phyloP scores from a whole-genome alignment of 2,113 vertebrate species.

The rabbit (Oryctolagus cuniculus) region DNA sequence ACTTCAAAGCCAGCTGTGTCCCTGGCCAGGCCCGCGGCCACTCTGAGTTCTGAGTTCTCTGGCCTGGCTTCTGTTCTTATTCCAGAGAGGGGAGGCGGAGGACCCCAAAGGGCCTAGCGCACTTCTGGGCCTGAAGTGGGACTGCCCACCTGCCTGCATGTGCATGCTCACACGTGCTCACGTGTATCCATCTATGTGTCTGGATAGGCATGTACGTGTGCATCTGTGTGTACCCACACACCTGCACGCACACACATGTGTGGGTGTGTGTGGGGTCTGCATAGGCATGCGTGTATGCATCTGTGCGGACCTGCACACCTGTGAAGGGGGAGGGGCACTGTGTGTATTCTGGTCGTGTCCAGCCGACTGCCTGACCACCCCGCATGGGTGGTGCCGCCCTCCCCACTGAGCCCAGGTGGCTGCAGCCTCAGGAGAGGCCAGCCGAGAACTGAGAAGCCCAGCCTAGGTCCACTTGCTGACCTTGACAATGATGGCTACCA shows the following conservation, averaged over 20 bases:
- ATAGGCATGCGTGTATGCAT: no score
- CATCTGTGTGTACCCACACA: no score
- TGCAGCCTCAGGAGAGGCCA: not conserved
- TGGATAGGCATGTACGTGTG: not conserved
- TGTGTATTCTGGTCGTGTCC: fast-evolving
- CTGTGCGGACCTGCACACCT: not conserved
- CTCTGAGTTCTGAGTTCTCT: not conserved
- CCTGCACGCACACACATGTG: no score
- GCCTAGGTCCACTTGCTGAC: not conserved
- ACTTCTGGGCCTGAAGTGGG: not conserved
- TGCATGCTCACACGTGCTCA: not conserved
- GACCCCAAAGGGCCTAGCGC: not conserved
- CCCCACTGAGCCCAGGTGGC: not conserved
- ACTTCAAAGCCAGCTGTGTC: no score
- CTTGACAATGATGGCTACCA: not conserved
- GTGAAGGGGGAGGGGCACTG: not conserved
- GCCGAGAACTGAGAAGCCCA: not conserved
- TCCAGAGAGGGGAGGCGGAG: not conserved
- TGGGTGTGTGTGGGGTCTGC: no score
- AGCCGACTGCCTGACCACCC: not conserved
- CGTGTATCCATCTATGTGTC: fast-evolving
- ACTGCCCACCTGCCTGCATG: not conserved
- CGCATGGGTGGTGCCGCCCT: not conserved
- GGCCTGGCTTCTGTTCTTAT: not conserved
- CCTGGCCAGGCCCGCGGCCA: fast-evolving